These are phyloP conservation scores for Bursaphelenchus okinawaensis DNA, from an alignment of 2,888 invertebrate species.

Conservation along the genomic window DNA sequence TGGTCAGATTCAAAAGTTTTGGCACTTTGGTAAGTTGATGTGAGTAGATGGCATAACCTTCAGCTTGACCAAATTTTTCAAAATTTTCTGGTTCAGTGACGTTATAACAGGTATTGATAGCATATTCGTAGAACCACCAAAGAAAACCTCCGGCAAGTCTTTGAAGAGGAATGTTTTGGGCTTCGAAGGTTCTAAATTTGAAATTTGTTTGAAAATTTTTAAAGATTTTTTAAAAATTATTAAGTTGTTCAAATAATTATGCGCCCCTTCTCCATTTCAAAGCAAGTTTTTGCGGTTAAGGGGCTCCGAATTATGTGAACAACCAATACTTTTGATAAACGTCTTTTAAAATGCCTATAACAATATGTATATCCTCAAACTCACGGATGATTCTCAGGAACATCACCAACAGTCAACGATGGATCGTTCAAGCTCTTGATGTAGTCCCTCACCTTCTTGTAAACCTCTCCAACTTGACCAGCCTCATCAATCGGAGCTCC, in stretches of 20 bases:
- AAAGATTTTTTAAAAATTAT: too few species aligned
- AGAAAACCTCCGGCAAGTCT: constrained; percentile 6
- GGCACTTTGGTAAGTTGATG: constrained; percentile 20
- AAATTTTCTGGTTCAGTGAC: constrained; percentile 32
- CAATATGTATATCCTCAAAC: not conserved
- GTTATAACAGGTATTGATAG: constrained; percentile 1
- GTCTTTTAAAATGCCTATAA: not conserved
- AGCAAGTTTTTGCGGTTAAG: too few species aligned
- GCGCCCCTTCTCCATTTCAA: too few species aligned
- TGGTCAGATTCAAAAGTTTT: constrained; percentile 29
- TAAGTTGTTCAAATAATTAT: too few species aligned
- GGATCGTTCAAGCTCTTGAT: not conserved
- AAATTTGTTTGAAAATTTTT: too few species aligned
- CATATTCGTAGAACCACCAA: not conserved
- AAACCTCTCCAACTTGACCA: constrained; percentile 6
- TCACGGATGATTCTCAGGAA: constrained; percentile 3
- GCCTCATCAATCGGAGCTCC: constrained; percentile 10
- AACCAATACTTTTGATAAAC: not conserved
- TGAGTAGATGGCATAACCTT: constrained; percentile 40
- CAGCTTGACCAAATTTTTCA: constrained; percentile 36
- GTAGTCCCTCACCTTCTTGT: constrained; percentile 1
- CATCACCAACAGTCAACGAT: not conserved
- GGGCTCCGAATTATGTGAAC: not conserved
- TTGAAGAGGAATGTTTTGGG: not conserved
- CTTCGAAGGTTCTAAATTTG: constrained; percentile 2